Evolutionary conservation across 1,140 invertebrate species (phyloP), one percentile per base, ranked within the genome.

Genomic region (Drosophila bipectinata): DNA sequence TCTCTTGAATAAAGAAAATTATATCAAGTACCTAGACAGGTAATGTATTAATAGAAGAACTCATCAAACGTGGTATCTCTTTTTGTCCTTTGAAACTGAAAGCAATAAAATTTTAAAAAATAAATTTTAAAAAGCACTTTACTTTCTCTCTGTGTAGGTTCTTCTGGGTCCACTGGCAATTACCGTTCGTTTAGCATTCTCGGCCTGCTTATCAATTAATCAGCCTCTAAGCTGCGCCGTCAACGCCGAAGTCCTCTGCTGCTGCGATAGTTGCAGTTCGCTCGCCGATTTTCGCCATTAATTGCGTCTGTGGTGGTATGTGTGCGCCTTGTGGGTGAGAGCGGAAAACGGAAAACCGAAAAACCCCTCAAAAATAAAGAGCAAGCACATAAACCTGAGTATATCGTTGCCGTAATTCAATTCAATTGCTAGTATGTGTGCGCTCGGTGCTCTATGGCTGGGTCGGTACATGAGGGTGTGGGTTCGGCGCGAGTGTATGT

Each of bases 191-290:
- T 72, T 60, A 63, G 59, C 49, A 48, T 72, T 73, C 53, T 63
- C 55, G 39, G 74, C 68, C 67, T 44, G 56, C 54, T 67, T 87
- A 75, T 87, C 69, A 84, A 79, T 84, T 84, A 85, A 79, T 77
- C 76, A 52, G 66, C 58, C 57, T 59, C 61, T 57, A 56, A 54
- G 47, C 56, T 51, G 44, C 53, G 26, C 34, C 39, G 67, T 26
- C 15, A 24, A 24, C 63, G 55, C 24, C 60, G 56, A 18, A 8
- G 14, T 10, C 15, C 57, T 15, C 14, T 44, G 15, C 49, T 8
- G 18, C 64, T 54, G 60, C 60, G 60, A 54, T 24, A 45, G 77
- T 47, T 84, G 80, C 80, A 75, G 54, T 67, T 72, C 56, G 56
- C 15, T 44, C 26, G 26, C 14, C 10, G 45, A 15, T 10, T 51